phyloP scores from a whole-genome alignment of 1,140 invertebrate species.

The Zaprionus inermis region DNA sequence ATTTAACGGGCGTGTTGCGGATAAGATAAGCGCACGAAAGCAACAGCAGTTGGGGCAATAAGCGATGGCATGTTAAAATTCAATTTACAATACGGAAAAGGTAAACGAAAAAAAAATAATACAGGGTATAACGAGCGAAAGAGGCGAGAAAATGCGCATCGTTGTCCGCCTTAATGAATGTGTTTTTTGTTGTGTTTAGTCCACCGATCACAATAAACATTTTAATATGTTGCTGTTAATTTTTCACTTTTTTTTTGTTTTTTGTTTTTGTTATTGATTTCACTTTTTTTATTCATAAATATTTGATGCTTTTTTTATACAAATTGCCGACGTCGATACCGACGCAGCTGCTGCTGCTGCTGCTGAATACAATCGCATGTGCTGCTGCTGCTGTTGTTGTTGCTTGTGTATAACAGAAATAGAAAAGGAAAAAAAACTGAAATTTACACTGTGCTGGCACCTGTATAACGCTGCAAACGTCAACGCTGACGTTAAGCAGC shows the following conservation, averaged over 20 bases:
- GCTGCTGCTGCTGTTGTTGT: conserved; percentile 15
- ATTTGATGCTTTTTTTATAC: conserved; percentile 48
- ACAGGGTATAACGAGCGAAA: conserved; percentile 5
- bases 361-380: conserved; percentile 5
- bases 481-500: conserved; percentile 45
- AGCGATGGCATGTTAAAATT: conserved; percentile 60
- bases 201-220: conserved; percentile 26
- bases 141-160: conserved; percentile 8
- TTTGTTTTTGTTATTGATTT: conserved; percentile 72
- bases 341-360: conserved; percentile 20
- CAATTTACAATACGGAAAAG: conserved; percentile 49
- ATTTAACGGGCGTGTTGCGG: conserved; percentile 62
- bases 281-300: conserved; percentile 62
- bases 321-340: conserved; percentile 30
- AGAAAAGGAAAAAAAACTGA: conserved; percentile 34
- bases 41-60: conserved; percentile 10
- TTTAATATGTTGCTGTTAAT: conserved; percentile 29
- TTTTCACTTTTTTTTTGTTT: not conserved
- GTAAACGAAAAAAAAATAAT: conserved; percentile 15
- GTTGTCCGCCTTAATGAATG: conserved; percentile 21
- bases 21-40: conserved; percentile 64
- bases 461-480: conserved; percentile 37
- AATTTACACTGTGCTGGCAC: conserved; percentile 26
- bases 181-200: conserved; percentile 18
- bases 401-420: conserved; percentile 53